A percentile compares a stretch with the other conserved stretches of the same genome.
Conservation (phyloP, 2,888 invertebrate species). For the Nomada goodeniana region DNA sequence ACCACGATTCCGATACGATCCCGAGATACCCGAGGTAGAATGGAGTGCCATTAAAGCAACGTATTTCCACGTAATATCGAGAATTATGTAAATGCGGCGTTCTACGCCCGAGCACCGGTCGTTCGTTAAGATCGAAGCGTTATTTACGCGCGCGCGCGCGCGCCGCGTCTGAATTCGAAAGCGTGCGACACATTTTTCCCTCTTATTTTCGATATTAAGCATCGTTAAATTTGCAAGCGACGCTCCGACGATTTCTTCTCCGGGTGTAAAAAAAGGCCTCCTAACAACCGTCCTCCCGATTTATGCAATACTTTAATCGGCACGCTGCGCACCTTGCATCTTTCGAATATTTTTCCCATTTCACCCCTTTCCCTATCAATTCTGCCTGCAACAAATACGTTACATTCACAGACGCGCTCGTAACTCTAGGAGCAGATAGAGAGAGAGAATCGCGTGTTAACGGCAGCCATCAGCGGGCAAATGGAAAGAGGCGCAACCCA, state of each 20-base stretch:
- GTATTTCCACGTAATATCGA: slow-evolving; percentile 25
- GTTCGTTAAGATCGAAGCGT: slow-evolving; percentile 18
- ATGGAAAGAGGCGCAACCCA: slow-evolving; percentile 60
- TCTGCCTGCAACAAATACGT: background rate
- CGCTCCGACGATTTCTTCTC: slow-evolving; percentile 7
- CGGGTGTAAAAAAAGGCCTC: slow-evolving; percentile 5
- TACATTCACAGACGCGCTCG: background rate
- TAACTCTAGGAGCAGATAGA: background rate
- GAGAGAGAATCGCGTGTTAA: slow-evolving; percentile 33
- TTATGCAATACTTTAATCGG: slow-evolving; percentile 55
- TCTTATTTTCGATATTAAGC: slow-evolving; percentile 25
- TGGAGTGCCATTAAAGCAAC: background rate
- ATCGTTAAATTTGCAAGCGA: slow-evolving; percentile 22
- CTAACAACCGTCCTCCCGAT: slow-evolving; percentile 31
- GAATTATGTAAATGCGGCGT: slow-evolving; percentile 21
- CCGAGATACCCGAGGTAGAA: background rate
- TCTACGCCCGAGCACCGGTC: background rate
- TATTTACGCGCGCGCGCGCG: slow-evolving; percentile 22
- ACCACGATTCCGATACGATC: slow-evolving; percentile 1
- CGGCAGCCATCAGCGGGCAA: slow-evolving; percentile 30
- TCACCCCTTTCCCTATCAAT: too few relatives aligned
- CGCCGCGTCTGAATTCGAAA: slow-evolving; percentile 3
- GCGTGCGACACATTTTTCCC: slow-evolving; percentile 4
- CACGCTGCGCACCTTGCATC: slow-evolving; percentile 3
- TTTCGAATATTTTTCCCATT: background rate